Evolutionary conservation across 2,797 vertebrate genomes (phyloP).

Genomic region (Meriones psammophilus): DNA sequence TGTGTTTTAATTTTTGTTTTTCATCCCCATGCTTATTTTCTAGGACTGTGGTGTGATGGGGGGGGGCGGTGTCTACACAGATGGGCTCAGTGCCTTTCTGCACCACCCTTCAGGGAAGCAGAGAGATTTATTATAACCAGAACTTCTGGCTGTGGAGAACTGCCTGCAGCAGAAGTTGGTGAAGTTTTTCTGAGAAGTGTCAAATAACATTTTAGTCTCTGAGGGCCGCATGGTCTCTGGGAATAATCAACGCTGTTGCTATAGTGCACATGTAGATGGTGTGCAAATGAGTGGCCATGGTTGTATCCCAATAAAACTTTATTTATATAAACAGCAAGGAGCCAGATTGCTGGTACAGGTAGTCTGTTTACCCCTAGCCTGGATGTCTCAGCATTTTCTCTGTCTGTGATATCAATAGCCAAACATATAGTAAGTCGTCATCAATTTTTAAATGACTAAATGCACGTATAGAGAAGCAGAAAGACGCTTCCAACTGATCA

Average conservation of each 20-base stretch:
- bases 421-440: not conserved
- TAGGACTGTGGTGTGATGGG: conserved; percentile 9
- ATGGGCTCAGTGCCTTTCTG: not conserved
- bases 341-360: not conserved
- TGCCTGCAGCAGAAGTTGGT: conserved; percentile 14
- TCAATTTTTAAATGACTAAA: not conserved
- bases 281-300: not conserved
- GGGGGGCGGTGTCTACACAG: not conserved
- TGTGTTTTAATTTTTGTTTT: conserved; percentile 46
- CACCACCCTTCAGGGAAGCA: conserved; percentile 10
- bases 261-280: not conserved
- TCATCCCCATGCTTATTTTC: not conserved
- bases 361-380: conserved; percentile 7
- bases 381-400: not conserved
- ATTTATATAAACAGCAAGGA: conserved; percentile 16
- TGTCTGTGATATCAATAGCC: not conserved
- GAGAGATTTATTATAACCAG: conserved; percentile 28
- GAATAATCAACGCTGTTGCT: not conserved
- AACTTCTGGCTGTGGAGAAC: not conserved
- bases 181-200: conserved; percentile 43
- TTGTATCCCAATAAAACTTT: conserved; percentile 62
- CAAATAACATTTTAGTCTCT: conserved; percentile 41
- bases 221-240: not conserved
- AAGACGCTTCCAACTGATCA: conserved; percentile 2
- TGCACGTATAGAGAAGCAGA: not conserved